phyloP scores from a whole-genome alignment of 2,113 vertebrate genomes.

The Chunga burmeisteri region DNA sequence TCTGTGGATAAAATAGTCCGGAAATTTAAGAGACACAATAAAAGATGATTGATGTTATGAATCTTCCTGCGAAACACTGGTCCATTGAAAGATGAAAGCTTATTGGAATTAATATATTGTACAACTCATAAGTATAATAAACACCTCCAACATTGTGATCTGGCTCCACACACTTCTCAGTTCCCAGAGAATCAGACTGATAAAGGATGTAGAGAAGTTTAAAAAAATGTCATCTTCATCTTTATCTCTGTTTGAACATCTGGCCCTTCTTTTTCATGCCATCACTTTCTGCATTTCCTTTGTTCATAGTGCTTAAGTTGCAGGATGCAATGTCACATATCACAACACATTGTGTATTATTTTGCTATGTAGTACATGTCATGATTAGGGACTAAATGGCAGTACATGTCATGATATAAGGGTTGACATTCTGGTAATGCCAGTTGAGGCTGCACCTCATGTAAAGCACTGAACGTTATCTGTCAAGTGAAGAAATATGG shows the following conservation, averaged over 20 bases:
- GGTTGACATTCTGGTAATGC: neutral
- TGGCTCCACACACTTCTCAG: neutral
- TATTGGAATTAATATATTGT: neutral
- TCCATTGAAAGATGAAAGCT: neutral
- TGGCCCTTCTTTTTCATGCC: neutral
- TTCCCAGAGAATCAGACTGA: neutral
- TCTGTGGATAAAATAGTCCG: neutral
- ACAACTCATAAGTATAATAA: neutral
- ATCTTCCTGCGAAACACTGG: neutral
- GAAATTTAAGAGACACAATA: neutral
- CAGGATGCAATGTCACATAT: neutral
- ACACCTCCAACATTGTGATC: neutral
- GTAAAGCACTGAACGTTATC: neutral
- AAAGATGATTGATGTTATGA: neutral
- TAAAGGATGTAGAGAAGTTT: neutral
- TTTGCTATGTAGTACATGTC: neutral
- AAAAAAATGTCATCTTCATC: neutral
- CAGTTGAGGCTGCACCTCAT: neutral
- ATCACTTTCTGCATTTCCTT: neutral
- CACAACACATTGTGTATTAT: neutral
- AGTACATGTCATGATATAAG: neutral
- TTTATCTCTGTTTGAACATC: neutral
- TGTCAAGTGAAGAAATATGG: neutral
- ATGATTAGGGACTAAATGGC: neutral
- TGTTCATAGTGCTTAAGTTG: neutral